These are phyloP conservation scores for Papilio elwesi DNA, from an alignment of 2,888 invertebrate species.

Conservation along the genomic window DNA sequence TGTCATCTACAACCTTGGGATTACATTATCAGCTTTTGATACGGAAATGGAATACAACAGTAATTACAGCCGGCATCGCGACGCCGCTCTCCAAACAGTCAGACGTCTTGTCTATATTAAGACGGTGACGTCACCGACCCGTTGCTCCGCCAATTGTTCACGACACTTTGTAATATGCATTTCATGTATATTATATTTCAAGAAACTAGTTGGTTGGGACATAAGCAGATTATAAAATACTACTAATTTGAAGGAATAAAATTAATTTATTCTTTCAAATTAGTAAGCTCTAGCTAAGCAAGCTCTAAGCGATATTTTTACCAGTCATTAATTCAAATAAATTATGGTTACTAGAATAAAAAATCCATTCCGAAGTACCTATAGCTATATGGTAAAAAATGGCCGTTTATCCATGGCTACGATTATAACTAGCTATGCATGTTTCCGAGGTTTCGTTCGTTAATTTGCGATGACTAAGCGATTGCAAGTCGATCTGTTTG, in stretches of 20 bases:
- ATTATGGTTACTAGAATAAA: too few relatives aligned
- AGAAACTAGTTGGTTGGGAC: too few relatives aligned
- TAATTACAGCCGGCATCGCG: slow-evolving; percentile 19
- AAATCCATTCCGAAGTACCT: too few relatives aligned
- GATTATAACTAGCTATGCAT: not conserved
- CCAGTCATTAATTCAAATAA: too few relatives aligned
- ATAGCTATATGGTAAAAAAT: too few relatives aligned
- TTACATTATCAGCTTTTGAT: slow-evolving; percentile 20
- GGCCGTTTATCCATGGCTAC: not conserved
- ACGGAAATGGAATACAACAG: slow-evolving; percentile 27
- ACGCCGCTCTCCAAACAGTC: slow-evolving; percentile 17
- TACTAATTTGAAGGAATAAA: too few relatives aligned
- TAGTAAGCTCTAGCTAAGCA: too few relatives aligned
- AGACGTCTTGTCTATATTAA: slow-evolving; percentile 28
- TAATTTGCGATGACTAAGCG: slow-evolving; percentile 20
- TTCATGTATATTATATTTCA: not conserved
- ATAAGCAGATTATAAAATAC: too few relatives aligned
- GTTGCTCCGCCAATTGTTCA: not conserved
- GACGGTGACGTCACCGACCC: slow-evolving; percentile 3
- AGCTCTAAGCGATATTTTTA: too few relatives aligned
- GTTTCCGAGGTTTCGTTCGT: slow-evolving; percentile 5
- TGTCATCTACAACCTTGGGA: slow-evolving; percentile 11
- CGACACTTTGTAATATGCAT: not conserved
- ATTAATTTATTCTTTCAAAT: too few relatives aligned
- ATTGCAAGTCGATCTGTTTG: slow-evolving; percentile 11